Conservation (phyloP, 2,797 vertebrate genomes). For the Coccyzus lansbergi region DNA sequence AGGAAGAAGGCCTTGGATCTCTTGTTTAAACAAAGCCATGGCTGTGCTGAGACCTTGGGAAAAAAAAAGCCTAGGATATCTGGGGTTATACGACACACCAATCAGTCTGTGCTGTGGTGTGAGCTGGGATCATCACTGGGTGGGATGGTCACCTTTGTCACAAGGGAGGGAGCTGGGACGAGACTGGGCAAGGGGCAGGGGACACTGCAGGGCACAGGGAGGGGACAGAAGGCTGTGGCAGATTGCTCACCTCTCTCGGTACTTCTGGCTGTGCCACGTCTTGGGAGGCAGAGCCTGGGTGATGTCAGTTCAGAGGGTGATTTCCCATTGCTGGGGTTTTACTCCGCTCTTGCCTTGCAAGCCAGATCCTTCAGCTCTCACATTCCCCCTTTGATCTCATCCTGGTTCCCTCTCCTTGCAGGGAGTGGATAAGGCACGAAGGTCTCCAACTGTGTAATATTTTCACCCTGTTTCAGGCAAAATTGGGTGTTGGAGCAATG, state of each 20-base stretch:
- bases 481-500: not conserved
- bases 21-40: conserved; percentile 48
- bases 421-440: not conserved
- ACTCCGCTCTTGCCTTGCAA: not conserved
- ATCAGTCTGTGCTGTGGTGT: not conserved
- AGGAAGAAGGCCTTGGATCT: conserved; percentile 7
- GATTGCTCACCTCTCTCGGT: not conserved
- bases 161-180: not conserved
- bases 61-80: not conserved
- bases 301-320: not conserved
- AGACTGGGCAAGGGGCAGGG: not conserved
- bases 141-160: not conserved
- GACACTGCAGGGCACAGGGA: not conserved
- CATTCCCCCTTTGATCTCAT: not conserved
- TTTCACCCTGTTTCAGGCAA: not conserved
- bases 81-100: not conserved
- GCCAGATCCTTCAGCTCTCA: not conserved
- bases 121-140: not conserved
- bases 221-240: not conserved
- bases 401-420: not conserved
- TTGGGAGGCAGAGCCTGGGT: not conserved
- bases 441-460: not conserved
- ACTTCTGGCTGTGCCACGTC: not conserved
- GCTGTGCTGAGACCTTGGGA: not conserved
- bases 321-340: not conserved